Conservation (phyloP, 2,797 vertebrate species). For the Paguma larvata region DNA sequence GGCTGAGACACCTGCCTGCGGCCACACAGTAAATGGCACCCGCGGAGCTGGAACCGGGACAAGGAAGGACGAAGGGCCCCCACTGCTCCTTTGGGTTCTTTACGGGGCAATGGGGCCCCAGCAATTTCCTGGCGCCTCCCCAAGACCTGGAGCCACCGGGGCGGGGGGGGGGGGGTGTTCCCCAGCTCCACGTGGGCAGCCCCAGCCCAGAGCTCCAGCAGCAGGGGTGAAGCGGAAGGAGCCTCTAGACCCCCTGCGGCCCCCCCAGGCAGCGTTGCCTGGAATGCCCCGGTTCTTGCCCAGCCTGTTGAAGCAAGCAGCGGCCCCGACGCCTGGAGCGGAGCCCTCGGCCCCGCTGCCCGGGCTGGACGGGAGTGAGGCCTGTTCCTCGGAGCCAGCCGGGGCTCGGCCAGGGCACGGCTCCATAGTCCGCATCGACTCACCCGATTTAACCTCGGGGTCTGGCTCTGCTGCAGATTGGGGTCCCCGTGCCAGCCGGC, state of each 20-base stretch:
- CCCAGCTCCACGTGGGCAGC: not conserved
- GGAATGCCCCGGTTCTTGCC: rapidly evolving
- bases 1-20: not conserved
- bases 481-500: not conserved
- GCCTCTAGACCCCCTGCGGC: rapidly evolving
- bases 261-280: not conserved
- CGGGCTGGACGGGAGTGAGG: not conserved
- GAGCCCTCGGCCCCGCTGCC: not conserved
- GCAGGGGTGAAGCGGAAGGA: not conserved
- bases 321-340: not conserved
- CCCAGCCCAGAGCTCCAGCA: too few relatives aligned
- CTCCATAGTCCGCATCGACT: rapidly evolving
- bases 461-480: not conserved
- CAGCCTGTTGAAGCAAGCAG: too few relatives aligned
- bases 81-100: rapidly evolving
- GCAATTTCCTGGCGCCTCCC: too few relatives aligned
- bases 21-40: not conserved
- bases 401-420: not conserved
- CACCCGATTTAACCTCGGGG: slow-evolving; percentile 5
- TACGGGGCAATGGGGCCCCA: too few relatives aligned
- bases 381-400: not conserved
- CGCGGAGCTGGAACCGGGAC: rapidly evolving
- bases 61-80: too few relatives aligned
- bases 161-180: rapidly evolving
- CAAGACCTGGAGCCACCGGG: rapidly evolving